These are phyloP conservation scores for Novumbra hubbsi DNA, from an alignment of 2,797 vertebrate species.

Conservation along the genomic window DNA sequence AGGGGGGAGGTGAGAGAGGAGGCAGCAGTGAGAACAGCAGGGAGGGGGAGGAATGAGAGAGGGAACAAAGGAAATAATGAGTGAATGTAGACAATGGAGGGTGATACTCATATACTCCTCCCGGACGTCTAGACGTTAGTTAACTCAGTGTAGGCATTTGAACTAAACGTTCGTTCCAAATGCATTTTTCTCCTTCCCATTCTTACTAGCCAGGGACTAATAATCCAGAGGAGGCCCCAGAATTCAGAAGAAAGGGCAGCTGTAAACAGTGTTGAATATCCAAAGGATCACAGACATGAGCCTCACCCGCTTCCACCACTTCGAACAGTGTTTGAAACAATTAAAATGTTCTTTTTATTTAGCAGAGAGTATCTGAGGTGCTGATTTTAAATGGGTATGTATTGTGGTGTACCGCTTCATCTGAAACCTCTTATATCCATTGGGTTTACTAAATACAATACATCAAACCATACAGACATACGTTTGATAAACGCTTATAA, in stretches of 20 bases:
- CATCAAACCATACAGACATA: constrained; percentile 17
- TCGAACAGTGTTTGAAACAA: not conserved
- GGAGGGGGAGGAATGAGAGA: constrained; percentile 20
- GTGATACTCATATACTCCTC: constrained; percentile 24
- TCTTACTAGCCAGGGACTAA: not conserved
- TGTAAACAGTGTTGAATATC: not conserved
- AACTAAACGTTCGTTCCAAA: too few relatives aligned
- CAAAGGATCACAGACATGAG: not conserved
- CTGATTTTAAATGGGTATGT: constrained; percentile 12
- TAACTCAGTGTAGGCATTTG: not conserved
- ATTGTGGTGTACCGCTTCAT: constrained; percentile 10
- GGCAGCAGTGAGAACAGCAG: not conserved
- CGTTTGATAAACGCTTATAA: constrained; percentile 8
- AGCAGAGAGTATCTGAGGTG: constrained; percentile 18
- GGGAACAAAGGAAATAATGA: constrained; percentile 14
- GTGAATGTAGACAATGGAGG: not conserved
- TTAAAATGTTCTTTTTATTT: constrained; percentile 6
- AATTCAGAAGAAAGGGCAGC: not conserved
- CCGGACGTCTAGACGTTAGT: constrained; percentile 5
- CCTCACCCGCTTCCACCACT: not conserved
- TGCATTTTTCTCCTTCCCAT: not conserved
- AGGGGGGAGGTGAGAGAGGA: not conserved
- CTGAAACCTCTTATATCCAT: constrained; percentile 23
- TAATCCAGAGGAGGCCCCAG: not conserved
- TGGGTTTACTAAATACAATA: constrained; percentile 1